A percentile compares a stretch with the other conserved stretches of the same genome.
Conservation (phyloP, 2,113 vertebrate genomes). For the Myrmecobius fasciatus region DNA sequence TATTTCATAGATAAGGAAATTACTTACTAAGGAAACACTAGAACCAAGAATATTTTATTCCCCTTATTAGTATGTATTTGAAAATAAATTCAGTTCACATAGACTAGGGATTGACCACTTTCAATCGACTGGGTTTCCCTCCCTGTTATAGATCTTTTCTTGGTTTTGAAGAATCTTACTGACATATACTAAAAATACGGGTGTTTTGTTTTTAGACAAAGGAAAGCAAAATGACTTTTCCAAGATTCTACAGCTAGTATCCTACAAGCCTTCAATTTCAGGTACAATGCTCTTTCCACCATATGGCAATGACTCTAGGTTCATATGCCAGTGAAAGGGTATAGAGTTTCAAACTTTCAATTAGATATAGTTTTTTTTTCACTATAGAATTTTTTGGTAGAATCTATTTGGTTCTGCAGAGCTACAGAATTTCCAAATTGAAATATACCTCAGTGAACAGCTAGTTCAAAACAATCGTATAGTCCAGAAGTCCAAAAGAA, state of each 20-base stretch:
- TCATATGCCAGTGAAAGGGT: neutral
- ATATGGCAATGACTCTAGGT: neutral
- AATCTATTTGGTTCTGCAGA: neutral
- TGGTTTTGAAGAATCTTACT: neutral
- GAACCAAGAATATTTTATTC: conserved; percentile 1
- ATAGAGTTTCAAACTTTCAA: neutral
- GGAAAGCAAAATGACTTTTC: neutral
- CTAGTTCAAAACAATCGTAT: neutral
- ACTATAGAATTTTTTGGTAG: neutral
- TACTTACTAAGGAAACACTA: conserved; percentile 32
- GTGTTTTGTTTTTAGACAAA: neutral
- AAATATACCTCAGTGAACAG: neutral
- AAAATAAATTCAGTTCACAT: conserved; percentile 39
- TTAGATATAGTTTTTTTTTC: neutral
- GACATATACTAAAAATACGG: neutral
- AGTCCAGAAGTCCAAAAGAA: neutral
- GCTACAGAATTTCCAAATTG: neutral
- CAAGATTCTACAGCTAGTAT: neutral
- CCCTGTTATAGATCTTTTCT: neutral
- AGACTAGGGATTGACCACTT: conserved; percentile 18
- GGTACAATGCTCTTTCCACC: neutral
- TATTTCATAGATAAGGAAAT: too few species aligned
- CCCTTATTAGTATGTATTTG: neutral
- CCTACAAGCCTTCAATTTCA: neutral
- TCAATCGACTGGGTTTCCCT: neutral